Percentiles rank a stretch among this genome's conserved stretches.
phyloP scores from a whole-genome alignment of 2,888 invertebrate genomes.

The Caradrina clavipalpis region DNA sequence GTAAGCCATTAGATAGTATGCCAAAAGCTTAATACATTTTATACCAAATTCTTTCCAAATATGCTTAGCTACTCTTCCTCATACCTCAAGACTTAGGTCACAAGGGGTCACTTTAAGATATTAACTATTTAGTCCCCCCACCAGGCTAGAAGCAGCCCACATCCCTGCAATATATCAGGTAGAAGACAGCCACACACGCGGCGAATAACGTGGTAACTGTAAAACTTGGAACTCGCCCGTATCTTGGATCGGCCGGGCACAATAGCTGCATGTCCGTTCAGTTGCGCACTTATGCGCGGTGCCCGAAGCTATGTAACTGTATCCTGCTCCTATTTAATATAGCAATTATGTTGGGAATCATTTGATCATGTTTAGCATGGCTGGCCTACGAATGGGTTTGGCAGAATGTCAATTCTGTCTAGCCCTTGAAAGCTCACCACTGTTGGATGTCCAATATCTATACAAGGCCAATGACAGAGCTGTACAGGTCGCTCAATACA shows the following conservation, averaged over 20 bases:
- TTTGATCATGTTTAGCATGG: slow-evolving; percentile 45
- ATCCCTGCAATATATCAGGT: slow-evolving; percentile 52
- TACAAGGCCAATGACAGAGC: too few relatives aligned
- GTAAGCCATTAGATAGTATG: too few relatives aligned
- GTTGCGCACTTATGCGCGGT: slow-evolving; percentile 64
- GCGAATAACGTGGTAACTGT: slow-evolving; percentile 67
- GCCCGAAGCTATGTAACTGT: slow-evolving; percentile 68
- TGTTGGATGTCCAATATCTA: too few relatives aligned
- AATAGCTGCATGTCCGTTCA: slow-evolving; percentile 69
- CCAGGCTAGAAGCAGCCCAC: slow-evolving; percentile 47
- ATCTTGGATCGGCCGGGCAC: slow-evolving; percentile 68
- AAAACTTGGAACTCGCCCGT: slow-evolving; percentile 64
- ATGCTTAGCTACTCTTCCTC: slow-evolving; percentile 14
- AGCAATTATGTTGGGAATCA: slow-evolving; percentile 55
- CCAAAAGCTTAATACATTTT: too few relatives aligned
- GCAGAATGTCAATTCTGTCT: slow-evolving; percentile 9
- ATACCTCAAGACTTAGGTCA: slow-evolving; percentile 35
- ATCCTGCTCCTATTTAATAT: slow-evolving; percentile 60
- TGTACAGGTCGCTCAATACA: too few relatives aligned
- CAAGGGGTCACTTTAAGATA: slow-evolving; percentile 18
- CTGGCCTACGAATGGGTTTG: neutral
- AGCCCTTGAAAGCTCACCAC: neutral
- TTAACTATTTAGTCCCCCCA: slow-evolving; percentile 47
- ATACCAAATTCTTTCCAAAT: neutral
- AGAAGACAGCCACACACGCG: slow-evolving; percentile 60